Base-by-base conservation (phyloP, 2,797 vertebrate species). In the Enteromius paludinosus region DNA sequence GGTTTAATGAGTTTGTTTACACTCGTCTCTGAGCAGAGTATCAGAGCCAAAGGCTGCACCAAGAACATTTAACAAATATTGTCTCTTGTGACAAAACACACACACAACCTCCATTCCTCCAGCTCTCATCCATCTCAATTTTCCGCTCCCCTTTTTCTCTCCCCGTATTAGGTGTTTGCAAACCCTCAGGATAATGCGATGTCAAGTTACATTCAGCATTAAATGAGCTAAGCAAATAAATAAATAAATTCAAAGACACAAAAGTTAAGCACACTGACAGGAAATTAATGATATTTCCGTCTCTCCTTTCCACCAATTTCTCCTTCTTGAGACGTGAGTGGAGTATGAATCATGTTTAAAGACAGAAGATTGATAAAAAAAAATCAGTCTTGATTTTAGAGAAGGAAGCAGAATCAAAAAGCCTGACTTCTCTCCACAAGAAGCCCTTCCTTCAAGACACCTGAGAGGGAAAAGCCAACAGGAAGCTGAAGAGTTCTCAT, bases 211-310 rank as follows among this genome's bases (percentile, higher is more conserved):
- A 80, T 80, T 83, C 74, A 17, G n/a, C 41, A 69, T 47, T 84
- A 71, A 84, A 71, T 64, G 23, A 79, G 72, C 30, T 6, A 70
- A 72, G 78, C 30, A 72, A 78, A 87, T 54, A 72, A 79, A 84
- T 68, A 85, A 79, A 87, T 76, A 85, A 74, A 62, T 84, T 71
- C 73, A 79, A 43, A 56, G 61, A 70, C 25, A 64, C 45, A 62
- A 71, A 77, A 64, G 54, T 65, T 76, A 77, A 83, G n/a, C 61
- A 83, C 8, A 35, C 38, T 80, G 74, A 82, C 77, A 84, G 70
- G 83, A 88, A 84, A 84, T 79, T 68, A 86, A 86, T 81, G 25
- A 83, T 78, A 82, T 87, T 81, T 82, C 41, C 18, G 49, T 79
- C 68, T 87, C 78, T 70, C 49, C 75, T 86, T 76, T 79, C 56